Evolutionary conservation across 2,888 invertebrate genomes (phyloP).

Genomic region (Lysandra coridon): DNA sequence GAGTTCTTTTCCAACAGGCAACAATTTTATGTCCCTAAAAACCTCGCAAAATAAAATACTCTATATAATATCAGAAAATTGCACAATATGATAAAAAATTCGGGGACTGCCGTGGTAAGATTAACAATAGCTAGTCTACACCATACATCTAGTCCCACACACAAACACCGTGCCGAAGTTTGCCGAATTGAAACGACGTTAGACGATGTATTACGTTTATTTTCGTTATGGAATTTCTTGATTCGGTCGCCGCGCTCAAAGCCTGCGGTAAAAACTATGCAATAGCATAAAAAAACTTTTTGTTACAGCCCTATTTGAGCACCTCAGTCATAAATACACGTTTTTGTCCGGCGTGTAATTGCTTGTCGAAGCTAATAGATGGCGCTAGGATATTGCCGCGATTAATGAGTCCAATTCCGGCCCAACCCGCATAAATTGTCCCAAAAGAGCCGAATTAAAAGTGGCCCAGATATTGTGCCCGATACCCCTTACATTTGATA

Average conservation of each 20-base stretch:
- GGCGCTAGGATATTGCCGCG: slow-evolving; percentile 54
- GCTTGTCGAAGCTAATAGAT: slow-evolving; percentile 56
- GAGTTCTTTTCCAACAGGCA: too few relatives aligned
- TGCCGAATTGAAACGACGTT: too few relatives aligned
- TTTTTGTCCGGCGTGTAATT: slow-evolving; percentile 53
- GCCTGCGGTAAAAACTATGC: too few relatives aligned
- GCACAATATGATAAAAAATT: not conserved
- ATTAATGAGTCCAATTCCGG: slow-evolving; percentile 56
- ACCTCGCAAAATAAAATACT: not conserved
- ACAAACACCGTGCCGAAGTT: too few relatives aligned
- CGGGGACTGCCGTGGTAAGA: too few relatives aligned
- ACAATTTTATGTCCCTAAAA: not conserved
- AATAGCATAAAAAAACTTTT: not conserved
- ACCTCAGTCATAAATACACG: slow-evolving; percentile 50
- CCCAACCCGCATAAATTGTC: slow-evolving; percentile 41
- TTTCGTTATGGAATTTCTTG: too few relatives aligned
- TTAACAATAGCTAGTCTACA: too few relatives aligned
- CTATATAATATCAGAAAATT: not conserved
- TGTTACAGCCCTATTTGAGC: slow-evolving; percentile 39
- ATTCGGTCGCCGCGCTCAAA: too few relatives aligned
- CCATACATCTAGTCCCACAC: too few relatives aligned
- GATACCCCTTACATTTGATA: not conserved
- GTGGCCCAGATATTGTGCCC: slow-evolving; percentile 36
- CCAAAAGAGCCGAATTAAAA: slow-evolving; percentile 40
- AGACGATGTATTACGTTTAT: too few relatives aligned